Base-by-base conservation (phyloP, 2,888 invertebrate species). In the Apotomis turbidana region DNA sequence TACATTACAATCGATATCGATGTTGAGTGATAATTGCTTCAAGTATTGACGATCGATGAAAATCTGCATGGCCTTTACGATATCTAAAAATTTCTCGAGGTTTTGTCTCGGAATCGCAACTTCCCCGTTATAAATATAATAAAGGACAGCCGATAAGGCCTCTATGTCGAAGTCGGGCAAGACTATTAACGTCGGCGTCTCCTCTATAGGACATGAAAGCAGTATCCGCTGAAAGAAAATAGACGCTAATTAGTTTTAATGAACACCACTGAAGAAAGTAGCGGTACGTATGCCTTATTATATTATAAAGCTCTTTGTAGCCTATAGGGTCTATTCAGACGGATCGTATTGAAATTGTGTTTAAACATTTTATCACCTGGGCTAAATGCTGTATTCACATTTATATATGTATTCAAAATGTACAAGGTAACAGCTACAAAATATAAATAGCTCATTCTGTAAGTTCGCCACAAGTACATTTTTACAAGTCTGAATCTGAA, bases 61-160 rank as follows among this genome's bases (percentile, higher is more conserved):
- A 79, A 93, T 89, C 83, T 91, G 84, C 83, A 93, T 82, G 3
- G 88, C 84, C 79, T 88, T 88, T 44, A 95, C 94, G 3, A 95
- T 94, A 41, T 94, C 91, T 51, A 96, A 84, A 80, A 96, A 96
- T 61, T 94, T 94, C 64, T 93, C 86, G 36, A 96, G 79, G 73
- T 94, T 92, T n/a, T 92, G 89, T 54, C 93, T 92, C n/a, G 94
- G 93, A 44, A 96, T 87, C 4, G 92, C 86, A 0, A 95, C 95
- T 83, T 94, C 95, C 69, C 96, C 96, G 55, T 95, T 95, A 83
- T 96, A 96, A 75, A 96, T 94, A 80, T 96, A 96, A 79, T 95
- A 95, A 55, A 96, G 90, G 8, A 96, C 93, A 12, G 94, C 93
- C 0, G 95, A 94, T 89, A 96, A 94, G 75, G 94, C 95, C 70